These are phyloP conservation scores for Anastrepha ludens DNA, from an alignment of 1,140 invertebrate species.

Conservation along the genomic window DNA sequence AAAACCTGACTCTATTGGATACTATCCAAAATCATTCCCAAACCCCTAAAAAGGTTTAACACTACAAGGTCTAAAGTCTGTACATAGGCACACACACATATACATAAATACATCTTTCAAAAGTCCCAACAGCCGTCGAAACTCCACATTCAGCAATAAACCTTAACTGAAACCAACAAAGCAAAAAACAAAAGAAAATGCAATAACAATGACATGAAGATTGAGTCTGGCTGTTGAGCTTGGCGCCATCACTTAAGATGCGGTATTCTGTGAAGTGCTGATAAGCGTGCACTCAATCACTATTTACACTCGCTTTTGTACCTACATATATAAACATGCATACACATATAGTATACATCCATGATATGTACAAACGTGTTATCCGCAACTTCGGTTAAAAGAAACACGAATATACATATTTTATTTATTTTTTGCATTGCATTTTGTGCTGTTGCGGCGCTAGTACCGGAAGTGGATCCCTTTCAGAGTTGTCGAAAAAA, in stretches of 20 bases:
- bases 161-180: background rate
- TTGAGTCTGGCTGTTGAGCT: conserved; percentile 60
- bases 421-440: no score
- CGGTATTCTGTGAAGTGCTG: conserved; percentile 71
- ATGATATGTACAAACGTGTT: background rate
- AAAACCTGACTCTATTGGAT: no score
- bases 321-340: background rate
- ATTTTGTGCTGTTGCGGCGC: no score
- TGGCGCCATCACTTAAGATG: conserved; percentile 74
- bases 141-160: background rate
- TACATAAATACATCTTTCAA: background rate
- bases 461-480: no score
- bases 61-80: no score
- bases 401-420: background rate
- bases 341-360: background rate
- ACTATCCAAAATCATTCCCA: no score
- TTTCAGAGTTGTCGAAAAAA: no score
- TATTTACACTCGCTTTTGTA: conserved; percentile 1
- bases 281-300: conserved; percentile 64
- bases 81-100: background rate
- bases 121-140: conserved; percentile 17
- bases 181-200: background rate
- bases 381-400: background rate
- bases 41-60: no score
- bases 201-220: conserved; percentile 40